phyloP scores from a whole-genome alignment of 2,888 invertebrate species.

The Plagodis dolabraria region DNA sequence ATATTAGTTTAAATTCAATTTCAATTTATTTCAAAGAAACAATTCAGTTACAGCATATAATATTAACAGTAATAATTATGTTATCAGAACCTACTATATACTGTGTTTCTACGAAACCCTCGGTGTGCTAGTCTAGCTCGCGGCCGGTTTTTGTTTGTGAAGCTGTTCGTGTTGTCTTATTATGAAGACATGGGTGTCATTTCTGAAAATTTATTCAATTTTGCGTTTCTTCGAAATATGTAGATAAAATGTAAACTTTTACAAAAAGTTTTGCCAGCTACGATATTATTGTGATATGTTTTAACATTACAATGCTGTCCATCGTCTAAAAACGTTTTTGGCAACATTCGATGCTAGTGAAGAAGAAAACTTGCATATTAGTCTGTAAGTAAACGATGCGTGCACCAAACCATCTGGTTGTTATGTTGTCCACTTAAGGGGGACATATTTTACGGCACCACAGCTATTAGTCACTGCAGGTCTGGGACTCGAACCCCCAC shows the following conservation, averaged over 20 bases:
- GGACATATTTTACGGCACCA: slow-evolving; percentile 60
- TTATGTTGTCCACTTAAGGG: slow-evolving; percentile 57
- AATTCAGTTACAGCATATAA: too few relatives aligned
- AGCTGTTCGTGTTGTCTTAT: too few relatives aligned
- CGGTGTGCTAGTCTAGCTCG: too few relatives aligned
- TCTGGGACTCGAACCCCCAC: slow-evolving; percentile 54
- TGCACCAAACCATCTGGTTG: slow-evolving; percentile 50
- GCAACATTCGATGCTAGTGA: slow-evolving; percentile 11
- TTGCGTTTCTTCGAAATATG: not conserved
- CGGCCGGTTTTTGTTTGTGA: too few relatives aligned
- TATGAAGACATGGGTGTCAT: not conserved
- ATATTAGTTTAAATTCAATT: too few relatives aligned
- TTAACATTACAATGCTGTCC: too few relatives aligned
- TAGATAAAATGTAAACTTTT: not conserved
- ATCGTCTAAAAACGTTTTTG: not conserved
- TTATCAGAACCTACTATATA: too few relatives aligned
- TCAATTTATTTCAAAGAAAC: too few relatives aligned
- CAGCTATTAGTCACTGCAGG: slow-evolving; percentile 63
- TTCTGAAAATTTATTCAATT: not conserved
- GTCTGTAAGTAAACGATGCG: slow-evolving; percentile 38
- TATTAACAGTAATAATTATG: too few relatives aligned
- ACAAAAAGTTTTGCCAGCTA: too few relatives aligned
- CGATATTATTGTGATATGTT: too few relatives aligned
- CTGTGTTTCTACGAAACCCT: too few relatives aligned
- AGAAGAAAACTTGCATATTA: slow-evolving; percentile 22